Evolutionary conservation across 2,888 invertebrate species (phyloP), one percentile per base, ranked within the genome.

Genomic region (Drosophila tripunctata): DNA sequence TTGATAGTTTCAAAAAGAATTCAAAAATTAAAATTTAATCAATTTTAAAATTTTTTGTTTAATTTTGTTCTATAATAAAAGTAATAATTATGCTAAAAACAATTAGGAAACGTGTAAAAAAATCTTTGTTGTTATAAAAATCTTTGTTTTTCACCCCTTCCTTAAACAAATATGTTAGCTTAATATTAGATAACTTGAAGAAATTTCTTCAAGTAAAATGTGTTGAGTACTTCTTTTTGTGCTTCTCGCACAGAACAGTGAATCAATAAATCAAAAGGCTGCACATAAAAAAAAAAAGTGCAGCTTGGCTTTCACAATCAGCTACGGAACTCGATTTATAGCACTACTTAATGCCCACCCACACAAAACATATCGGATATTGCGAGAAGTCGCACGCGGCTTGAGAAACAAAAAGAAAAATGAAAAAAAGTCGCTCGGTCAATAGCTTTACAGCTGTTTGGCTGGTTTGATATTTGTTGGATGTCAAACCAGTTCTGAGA

Each of bases 381-480:
- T 22, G 48, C 4, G 15, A 48, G 35, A 54, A 44, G 30, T 44
- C 44, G 55, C 56, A 64, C 56, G 70, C 71, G 45, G 52, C 33
- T 24, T 8, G 38, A 41, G 10, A 5, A 27, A 27, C 7, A 6
- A 24, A 5, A 27, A 27, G 35, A 12, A 54, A 41, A 19, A 14
- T n/a, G n/a, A 19, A 67, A 68, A 71, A 73, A 81, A 60, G 76
- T 75, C 68, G 80, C 61, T 81, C 81, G 81, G 81, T 81, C 81
- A 81, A 81, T 81, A 84, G 81, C 85, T 84, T 84, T 71, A 68
- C 81, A 81, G 85, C 81, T 84, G 81, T 78, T 74, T 54, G 65
- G 62, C 81, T 76, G 81, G 82, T 81, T 84, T 76, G 60, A 24
- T 38, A 36, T 24, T 24, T 35, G 14, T 15, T 17, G 44, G 12